A percentile compares a stretch with the other conserved stretches of the same genome.
Evolutionary conservation across 2,888 invertebrate genomes (phyloP).

Genomic region (Luperina nickerlii): DNA sequence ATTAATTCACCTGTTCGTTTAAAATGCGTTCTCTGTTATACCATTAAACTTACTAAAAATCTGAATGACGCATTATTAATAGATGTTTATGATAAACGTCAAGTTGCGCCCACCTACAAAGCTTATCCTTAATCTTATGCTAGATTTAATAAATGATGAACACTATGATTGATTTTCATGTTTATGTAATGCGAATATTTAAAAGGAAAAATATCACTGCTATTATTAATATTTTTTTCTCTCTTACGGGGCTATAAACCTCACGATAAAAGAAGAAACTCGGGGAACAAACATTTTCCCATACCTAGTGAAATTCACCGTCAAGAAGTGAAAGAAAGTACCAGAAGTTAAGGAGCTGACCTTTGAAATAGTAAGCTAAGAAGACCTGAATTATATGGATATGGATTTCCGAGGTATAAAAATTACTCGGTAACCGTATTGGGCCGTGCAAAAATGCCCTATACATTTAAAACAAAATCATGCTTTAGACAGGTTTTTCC

Average conservation of each 20-base stretch:
- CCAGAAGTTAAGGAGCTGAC: not conserved
- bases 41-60: slow-evolving; percentile 77
- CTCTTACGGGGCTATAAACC: not conserved
- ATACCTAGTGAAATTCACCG: not conserved
- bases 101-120: slow-evolving; percentile 76
- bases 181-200: slow-evolving; percentile 51
- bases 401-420: not conserved
- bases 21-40: slow-evolving; percentile 76
- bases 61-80: slow-evolving; percentile 80
- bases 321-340: not conserved
- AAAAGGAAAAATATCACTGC: slow-evolving; percentile 26
- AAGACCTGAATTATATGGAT: not conserved
- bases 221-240: slow-evolving; percentile 11
- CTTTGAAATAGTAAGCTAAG: not conserved
- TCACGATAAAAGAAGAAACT: not conserved
- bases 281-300: not conserved
- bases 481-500: not conserved
- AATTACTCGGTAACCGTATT: not conserved
- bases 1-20: slow-evolving; percentile 81
- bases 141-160: slow-evolving; percentile 63
- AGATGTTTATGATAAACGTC: slow-evolving; percentile 77
- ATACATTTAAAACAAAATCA: not conserved
- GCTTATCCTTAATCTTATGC: slow-evolving; percentile 64
- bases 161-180: slow-evolving; percentile 60
- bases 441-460: not conserved